Base-by-base conservation (phyloP, 2,888 invertebrate genomes). In the Onchidella celtica region DNA sequence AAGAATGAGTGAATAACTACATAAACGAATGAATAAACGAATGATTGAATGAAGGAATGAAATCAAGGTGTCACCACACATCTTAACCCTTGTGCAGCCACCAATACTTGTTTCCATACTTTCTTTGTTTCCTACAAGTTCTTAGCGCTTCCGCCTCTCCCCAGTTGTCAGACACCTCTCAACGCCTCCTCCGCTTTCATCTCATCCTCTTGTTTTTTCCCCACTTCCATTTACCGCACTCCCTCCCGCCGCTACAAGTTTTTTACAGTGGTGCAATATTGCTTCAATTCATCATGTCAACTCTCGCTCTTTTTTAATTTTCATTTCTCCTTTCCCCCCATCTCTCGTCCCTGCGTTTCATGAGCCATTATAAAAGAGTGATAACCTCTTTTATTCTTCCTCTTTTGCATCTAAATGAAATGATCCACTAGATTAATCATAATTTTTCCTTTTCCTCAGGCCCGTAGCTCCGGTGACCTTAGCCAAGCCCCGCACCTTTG, bases 201-300 rank as follows among this genome's bases (percentile, higher is more conserved):
- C 47, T 47, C 47, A 68, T 68, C 14, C 29, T 14, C 24, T 70
- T 24, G 24, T 47, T 21, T 3, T 47, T 32, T 21, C 70, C 32
- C 32, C 11, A 17, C 29, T 57, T 24, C 32, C 34, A 47, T 11
- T 11, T 9, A n/a, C 57, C 38, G 2, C 38, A 2, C 36, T 59
- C 47, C 29, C 3, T 11, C 69, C 3, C 17, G n/a, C 68, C 68
- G 36, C 29, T 14, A 27, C 27, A 11, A 36, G 73, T 36, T 3
- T 24, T 59, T 21, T 29, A 36, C 36, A 11, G 24, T 34, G 38
- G n/a, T 21, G 34, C 27, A 24, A 73, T 57, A 73, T 73, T 73
- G 38, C 73, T 59, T n/a, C 73, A 73, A 73, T 73, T 73, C 73
- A 73, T 73, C 73, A 73, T 73, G n/a, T n/a, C n/a, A n/a, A n/a